Evolutionary conservation across 2,888 invertebrate species (phyloP).

Genomic region (Tetropium fuscum): DNA sequence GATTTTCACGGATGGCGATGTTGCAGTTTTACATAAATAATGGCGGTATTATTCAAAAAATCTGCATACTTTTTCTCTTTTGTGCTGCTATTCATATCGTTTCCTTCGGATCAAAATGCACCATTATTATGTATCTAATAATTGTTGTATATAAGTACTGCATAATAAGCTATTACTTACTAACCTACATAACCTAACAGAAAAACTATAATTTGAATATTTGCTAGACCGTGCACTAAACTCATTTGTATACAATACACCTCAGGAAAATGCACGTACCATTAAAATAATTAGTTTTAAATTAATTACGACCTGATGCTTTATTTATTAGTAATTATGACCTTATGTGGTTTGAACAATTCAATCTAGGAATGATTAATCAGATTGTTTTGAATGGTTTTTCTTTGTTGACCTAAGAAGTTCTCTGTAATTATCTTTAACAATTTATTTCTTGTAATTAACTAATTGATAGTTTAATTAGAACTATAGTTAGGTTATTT

Average conservation of each 20-base stretch:
- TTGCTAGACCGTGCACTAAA: conserved; percentile 26
- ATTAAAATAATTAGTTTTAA: conserved; percentile 35
- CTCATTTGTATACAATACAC: conserved; percentile 37
- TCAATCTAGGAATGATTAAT: conserved; percentile 20
- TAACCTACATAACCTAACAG: conserved; percentile 34
- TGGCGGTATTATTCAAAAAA: too few species aligned
- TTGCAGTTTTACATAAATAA: too few species aligned
- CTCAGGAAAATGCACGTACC: conserved; percentile 27
- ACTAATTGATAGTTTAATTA: too few species aligned
- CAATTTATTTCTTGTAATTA: too few species aligned
- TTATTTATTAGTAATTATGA: conserved; percentile 25
- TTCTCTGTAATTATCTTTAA: conserved; percentile 6
- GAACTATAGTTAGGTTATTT: too few species aligned
- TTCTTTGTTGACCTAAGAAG: conserved; percentile 1
- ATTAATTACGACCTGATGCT: conserved; percentile 29
- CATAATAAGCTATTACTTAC: conserved; percentile 35
- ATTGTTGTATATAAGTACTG: conserved; percentile 29
- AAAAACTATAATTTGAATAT: conserved; percentile 30
- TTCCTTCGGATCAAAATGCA: too few species aligned
- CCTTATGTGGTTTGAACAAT: conserved; percentile 19
- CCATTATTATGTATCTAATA: conserved; percentile 32
- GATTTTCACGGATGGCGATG: too few species aligned
- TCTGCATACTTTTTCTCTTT: too few species aligned
- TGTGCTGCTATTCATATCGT: too few species aligned
- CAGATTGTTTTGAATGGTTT: conserved; percentile 5